These are phyloP conservation scores for Leptodactylus fuscus DNA, from an alignment of 2,113 vertebrate genomes.

Conservation along the genomic window DNA sequence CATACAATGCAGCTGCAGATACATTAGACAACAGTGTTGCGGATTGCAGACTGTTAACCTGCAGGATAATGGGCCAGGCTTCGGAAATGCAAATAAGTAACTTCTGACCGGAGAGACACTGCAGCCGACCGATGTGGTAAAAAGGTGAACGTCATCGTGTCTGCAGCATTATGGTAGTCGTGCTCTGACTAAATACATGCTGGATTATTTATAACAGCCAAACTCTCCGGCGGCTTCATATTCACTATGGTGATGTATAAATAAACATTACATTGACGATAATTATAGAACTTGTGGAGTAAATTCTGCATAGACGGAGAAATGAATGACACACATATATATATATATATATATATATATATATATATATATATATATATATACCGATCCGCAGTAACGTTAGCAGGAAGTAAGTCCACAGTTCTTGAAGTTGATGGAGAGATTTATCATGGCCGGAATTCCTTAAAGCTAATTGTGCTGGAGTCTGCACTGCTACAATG, in stretches of 20 bases:
- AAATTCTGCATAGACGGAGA: not conserved
- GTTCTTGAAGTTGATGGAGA: no score
- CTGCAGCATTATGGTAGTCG: not conserved
- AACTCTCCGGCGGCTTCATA: slow-evolving; percentile 7
- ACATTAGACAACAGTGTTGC: no score
- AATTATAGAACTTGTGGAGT: not conserved
- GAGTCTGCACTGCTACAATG: no score
- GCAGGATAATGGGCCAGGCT: not conserved
- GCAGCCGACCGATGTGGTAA: not conserved
- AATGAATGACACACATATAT: not conserved
- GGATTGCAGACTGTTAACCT: no score
- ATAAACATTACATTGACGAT: slow-evolving; percentile 38
- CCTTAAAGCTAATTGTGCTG: no score
- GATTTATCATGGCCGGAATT: no score
- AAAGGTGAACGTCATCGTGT: not conserved
- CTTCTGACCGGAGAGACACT: not conserved
- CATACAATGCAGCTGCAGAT: no score
- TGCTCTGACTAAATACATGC: not conserved
- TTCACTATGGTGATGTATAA: slow-evolving; percentile 54
- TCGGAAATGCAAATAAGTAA: not conserved
- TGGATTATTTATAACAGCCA: slow-evolving; percentile 38
- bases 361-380: no score
- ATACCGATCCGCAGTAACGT: no score
- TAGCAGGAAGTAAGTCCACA: no score
- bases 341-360: no score